These are phyloP conservation scores for Oenanthe melanoleuca DNA, from an alignment of 2,113 vertebrate genomes.

Conservation along the genomic window DNA sequence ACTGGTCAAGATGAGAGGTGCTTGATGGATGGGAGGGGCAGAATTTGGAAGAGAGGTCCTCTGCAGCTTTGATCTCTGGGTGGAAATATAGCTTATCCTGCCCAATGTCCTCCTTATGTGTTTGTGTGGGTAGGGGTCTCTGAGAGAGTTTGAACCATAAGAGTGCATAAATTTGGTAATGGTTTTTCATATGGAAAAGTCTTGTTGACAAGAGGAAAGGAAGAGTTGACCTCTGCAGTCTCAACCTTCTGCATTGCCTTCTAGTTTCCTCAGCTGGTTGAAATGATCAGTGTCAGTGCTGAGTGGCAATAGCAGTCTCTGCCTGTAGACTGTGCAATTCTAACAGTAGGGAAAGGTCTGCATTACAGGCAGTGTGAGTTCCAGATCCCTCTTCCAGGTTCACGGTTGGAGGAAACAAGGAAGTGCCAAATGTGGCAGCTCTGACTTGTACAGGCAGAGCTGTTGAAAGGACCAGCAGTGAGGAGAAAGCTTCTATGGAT, in stretches of 20 bases:
- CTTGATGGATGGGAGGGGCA: not conserved
- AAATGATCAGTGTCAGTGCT: rapidly evolving
- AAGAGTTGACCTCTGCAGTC: not conserved
- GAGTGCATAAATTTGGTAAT: not conserved
- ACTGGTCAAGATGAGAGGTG: not conserved
- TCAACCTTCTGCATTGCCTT: rapidly evolving
- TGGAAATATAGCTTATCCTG: not conserved
- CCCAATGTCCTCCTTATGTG: not conserved
- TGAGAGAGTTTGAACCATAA: not conserved
- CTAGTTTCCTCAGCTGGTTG: not conserved
- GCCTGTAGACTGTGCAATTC: not conserved
- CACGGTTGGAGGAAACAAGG: not conserved
- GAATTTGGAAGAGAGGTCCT: not conserved
- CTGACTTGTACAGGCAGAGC: not conserved
- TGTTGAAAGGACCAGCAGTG: not conserved
- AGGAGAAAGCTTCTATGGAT: not conserved
- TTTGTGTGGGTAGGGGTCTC: not conserved
- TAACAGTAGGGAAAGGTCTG: not conserved
- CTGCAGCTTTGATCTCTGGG: not conserved
- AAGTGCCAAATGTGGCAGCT: not conserved
- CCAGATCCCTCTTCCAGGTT: not conserved
- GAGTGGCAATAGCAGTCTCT: not conserved
- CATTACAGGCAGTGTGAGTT: not conserved
- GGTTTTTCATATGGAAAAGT: not conserved
- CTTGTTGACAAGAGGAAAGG: not conserved